Evolutionary conservation across 1,140 invertebrate species (phyloP).

Genomic region (Bombus sibiricus): DNA sequence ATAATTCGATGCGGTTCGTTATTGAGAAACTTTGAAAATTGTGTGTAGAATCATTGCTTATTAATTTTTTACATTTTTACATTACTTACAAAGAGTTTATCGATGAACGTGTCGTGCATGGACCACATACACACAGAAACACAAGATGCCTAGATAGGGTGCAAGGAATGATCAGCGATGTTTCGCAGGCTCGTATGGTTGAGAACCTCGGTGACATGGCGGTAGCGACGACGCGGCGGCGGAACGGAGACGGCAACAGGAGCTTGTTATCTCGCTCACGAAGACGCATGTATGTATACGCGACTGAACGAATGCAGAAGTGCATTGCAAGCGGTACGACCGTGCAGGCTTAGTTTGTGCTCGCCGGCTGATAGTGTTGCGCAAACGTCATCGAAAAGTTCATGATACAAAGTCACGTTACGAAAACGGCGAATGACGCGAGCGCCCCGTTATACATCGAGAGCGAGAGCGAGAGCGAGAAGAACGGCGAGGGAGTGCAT

Average conservation of each 20-base stretch:
- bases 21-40: no score
- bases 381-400: conserved; percentile 82
- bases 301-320: conserved; percentile 33
- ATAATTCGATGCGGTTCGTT: no score
- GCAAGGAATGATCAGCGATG: not conserved
- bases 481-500: conserved; percentile 48
- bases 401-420: conserved; percentile 83
- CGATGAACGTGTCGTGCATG: no score
- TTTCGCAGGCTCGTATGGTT: not conserved
- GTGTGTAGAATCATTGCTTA: no score
- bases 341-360: conserved; percentile 61
- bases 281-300: conserved; percentile 10
- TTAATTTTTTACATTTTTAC: no score
- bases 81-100: no score
- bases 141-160: no score
- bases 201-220: conserved; percentile 26
- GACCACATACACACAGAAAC: no score
- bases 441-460: conserved; percentile 41
- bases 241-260: not conserved
- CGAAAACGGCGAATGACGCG: conserved; percentile 74
- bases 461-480: conserved; percentile 11
- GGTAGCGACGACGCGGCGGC: not conserved
- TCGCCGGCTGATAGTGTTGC: conserved; percentile 73
- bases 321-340: conserved; percentile 42
- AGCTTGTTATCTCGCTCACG: conserved; percentile 48